These are phyloP conservation scores for Agrotis clavis DNA, from an alignment of 2,888 invertebrate genomes.

Conservation along the genomic window DNA sequence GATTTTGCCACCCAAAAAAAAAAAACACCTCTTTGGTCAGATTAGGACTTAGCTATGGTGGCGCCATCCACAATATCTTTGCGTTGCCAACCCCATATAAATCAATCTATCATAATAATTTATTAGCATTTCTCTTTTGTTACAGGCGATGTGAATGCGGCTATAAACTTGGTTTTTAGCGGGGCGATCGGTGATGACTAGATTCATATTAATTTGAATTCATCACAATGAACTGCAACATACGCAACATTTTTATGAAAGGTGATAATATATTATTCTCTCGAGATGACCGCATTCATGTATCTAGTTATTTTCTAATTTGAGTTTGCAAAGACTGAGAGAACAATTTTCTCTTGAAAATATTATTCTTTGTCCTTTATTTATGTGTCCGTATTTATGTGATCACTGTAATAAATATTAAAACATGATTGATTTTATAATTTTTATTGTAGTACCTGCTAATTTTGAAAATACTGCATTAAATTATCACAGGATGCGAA, in stretches of 20 bases:
- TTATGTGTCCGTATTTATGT: conserved; percentile 43
- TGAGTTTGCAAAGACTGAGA: conserved; percentile 43
- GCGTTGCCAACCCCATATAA: too few species aligned
- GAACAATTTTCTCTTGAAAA: conserved; percentile 32
- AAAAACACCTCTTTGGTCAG: too few species aligned
- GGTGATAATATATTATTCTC: conserved; percentile 26
- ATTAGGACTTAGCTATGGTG: too few species aligned
- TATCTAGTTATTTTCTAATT: conserved; percentile 35
- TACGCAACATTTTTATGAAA: conserved; percentile 16
- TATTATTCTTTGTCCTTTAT: conserved; percentile 29
- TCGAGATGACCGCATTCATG: conserved; percentile 27
- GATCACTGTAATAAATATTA: conserved; percentile 54
- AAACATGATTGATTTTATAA: conserved; percentile 42
- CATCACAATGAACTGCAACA: conserved; percentile 21
- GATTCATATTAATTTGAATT: conserved; percentile 15
- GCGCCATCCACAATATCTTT: too few species aligned
- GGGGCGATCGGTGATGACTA: conserved; percentile 85
- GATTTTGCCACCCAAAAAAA: too few species aligned
- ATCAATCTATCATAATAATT: neutral
- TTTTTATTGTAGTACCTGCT: conserved; percentile 71
- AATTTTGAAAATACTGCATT: conserved; percentile 76
- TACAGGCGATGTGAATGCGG: conserved; percentile 96
- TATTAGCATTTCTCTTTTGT: conserved; percentile 42
- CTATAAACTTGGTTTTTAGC: conserved; percentile 96
- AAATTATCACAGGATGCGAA: conserved; percentile 81